These are phyloP conservation scores for Dasyprocta punctata DNA, from an alignment of 2,113 vertebrate genomes.

Conservation along the genomic window DNA sequence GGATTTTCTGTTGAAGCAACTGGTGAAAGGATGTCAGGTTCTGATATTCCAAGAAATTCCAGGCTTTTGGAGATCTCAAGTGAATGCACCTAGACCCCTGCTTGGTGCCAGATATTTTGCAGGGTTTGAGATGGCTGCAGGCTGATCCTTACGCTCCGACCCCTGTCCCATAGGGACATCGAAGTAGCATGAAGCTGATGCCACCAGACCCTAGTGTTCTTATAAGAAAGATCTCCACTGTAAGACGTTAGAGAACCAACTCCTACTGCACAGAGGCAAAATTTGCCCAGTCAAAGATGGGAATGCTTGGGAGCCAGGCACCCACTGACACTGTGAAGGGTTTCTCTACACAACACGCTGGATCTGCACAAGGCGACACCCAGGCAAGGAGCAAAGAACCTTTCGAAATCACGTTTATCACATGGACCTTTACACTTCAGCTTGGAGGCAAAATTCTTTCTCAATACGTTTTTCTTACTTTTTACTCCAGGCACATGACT, in stretches of 20 bases:
- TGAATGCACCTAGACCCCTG: not conserved
- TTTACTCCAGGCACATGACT: not conserved
- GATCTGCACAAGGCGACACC: not conserved
- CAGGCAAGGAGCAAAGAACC: not conserved
- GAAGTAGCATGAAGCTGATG: not conserved
- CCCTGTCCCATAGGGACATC: not conserved
- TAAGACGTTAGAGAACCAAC: not conserved
- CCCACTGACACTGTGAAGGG: not conserved
- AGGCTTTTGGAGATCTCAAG: not conserved
- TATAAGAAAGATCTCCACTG: not conserved
- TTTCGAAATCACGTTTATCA: constrained; percentile 54
- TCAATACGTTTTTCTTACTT: constrained; percentile 10
- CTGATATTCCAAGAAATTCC: not conserved
- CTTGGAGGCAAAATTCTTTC: constrained; percentile 22
- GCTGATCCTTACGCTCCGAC: not conserved
- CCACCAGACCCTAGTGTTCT: not conserved
- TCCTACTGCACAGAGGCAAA: not conserved
- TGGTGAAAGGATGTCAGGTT: not conserved
- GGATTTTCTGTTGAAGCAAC: not conserved
- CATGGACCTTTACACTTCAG: not conserved
- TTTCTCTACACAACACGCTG: not conserved
- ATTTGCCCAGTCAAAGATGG: not conserved
- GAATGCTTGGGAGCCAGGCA: not conserved
- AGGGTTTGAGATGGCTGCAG: not conserved
- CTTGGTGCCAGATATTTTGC: not conserved